phyloP scores from a whole-genome alignment of 2,113 vertebrate species.

The Redunca redunca region DNA sequence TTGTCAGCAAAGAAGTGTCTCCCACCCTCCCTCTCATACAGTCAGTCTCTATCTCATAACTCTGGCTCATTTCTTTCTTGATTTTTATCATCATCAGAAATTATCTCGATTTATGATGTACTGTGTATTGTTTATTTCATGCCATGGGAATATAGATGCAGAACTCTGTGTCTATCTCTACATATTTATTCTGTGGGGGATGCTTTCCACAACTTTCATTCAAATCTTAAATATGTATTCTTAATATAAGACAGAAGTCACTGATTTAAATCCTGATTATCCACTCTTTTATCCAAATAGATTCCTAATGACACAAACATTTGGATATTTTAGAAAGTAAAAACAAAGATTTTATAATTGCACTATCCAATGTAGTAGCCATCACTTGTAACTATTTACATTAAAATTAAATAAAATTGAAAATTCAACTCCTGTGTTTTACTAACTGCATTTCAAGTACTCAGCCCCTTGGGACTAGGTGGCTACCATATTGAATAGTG shows the following conservation, averaged over 20 bases:
- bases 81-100: neutral
- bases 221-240: neutral
- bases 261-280: neutral
- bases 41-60: neutral
- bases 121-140: neutral
- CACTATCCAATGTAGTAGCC: neutral
- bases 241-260: neutral
- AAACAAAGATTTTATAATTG: neutral
- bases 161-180: neutral
- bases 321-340: neutral
- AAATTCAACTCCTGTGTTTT: neutral
- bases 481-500: neutral
- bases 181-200: neutral
- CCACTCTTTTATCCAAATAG: neutral
- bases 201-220: neutral
- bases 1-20: neutral
- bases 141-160: neutral
- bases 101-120: neutral
- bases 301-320: neutral
- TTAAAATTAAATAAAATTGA: neutral
- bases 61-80: neutral
- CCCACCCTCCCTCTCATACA: neutral
- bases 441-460: neutral
- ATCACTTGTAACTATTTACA: neutral
- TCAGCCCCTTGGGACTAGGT: neutral